A percentile compares a stretch with the other conserved stretches of the same genome.
These are phyloP conservation scores for Syritta pipiens DNA, from an alignment of 2,888 invertebrate species.

Conservation along the genomic window DNA sequence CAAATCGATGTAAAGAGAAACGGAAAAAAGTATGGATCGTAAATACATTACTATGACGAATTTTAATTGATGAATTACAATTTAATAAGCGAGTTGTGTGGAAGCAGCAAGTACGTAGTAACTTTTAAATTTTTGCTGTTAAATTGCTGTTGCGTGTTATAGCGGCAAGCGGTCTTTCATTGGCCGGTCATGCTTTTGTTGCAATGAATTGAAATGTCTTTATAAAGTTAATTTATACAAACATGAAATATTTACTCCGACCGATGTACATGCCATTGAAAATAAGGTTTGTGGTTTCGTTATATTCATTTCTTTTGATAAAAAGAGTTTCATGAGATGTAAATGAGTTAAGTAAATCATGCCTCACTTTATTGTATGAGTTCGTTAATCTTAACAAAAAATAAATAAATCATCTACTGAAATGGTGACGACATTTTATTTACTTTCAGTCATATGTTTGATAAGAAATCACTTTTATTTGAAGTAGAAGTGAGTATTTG, in stretches of 20 bases:
- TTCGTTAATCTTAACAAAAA: conserved; percentile 1
- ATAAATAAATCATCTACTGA: no score
- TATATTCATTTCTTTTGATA: background rate
- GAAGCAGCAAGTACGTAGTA: background rate
- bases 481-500: no score
- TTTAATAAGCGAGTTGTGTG: background rate
- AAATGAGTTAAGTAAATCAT: background rate
- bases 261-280: no score
- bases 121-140: background rate
- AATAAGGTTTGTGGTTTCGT: background rate
- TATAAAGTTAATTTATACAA: no score
- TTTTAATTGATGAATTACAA: conserved; percentile 6
- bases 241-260: no score
- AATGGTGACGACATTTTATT: no score
- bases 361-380: background rate
- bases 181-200: no score
- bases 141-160: conserved; percentile 12
- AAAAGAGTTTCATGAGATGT: background rate
- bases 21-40: background rate
- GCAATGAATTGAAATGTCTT: no score
- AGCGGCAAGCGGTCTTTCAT: no score
- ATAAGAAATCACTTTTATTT: background rate
- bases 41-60: background rate
- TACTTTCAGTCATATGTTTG: background rate
- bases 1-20: background rate